A percentile compares a stretch with the other conserved stretches of the same genome.
These are phyloP conservation scores for Polypedilum vanderplanki DNA, from an alignment of 1,140 invertebrate genomes.

Conservation along the genomic window DNA sequence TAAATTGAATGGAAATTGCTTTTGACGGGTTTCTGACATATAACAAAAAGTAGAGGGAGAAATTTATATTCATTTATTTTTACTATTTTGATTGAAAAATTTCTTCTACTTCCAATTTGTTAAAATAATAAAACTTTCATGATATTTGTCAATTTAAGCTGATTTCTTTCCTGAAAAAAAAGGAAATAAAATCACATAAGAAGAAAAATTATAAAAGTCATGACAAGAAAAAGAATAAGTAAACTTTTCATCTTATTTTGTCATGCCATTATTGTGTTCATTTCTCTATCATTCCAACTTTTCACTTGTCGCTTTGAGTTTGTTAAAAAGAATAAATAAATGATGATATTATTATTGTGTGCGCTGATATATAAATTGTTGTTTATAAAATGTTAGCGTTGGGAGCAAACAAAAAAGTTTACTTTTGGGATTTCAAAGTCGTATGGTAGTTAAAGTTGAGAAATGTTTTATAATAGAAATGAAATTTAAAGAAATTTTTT, in stretches of 20 bases:
- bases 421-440: too few relatives aligned
- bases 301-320: not conserved
- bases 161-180: conserved; percentile 24
- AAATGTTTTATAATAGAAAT: too few relatives aligned
- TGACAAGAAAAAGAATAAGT: conserved; percentile 29
- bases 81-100: conserved; percentile 26
- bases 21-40: conserved; percentile 23
- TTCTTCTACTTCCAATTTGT: not conserved
- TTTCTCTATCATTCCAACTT: not conserved
- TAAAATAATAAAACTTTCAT: not conserved
- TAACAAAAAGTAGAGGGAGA: not conserved
- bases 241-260: not conserved
- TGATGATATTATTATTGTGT: too few relatives aligned
- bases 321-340: too few relatives aligned
- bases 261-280: not conserved
- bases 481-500: too few relatives aligned
- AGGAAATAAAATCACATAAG: conserved; percentile 29
- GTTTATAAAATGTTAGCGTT: too few relatives aligned
- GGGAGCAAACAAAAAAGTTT: too few relatives aligned
- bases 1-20: conserved; percentile 29
- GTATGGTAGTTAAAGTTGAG: too few relatives aligned
- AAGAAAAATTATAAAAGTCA: conserved; percentile 13
- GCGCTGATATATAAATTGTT: too few relatives aligned
- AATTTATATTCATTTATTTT: not conserved
- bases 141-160: conserved; percentile 27